These are phyloP conservation scores for Thymelicus sylvestris DNA, from an alignment of 2,888 invertebrate genomes.

Conservation along the genomic window DNA sequence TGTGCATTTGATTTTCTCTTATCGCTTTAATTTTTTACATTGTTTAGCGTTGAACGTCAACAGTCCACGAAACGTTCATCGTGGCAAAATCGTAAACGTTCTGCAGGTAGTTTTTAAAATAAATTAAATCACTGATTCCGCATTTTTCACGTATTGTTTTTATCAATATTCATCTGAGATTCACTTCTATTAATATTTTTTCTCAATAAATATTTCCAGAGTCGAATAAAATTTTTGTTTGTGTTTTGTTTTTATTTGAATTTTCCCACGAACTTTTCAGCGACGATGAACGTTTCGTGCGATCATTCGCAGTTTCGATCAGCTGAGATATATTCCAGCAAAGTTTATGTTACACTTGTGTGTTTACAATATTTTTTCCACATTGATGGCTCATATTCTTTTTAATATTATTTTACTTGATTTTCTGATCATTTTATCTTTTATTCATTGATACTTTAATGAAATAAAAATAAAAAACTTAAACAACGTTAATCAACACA, in stretches of 20 bases:
- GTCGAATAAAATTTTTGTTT: not conserved
- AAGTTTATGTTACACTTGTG: constrained; percentile 25
- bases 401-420: not conserved
- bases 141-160: not conserved
- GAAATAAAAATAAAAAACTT: constrained; percentile 20
- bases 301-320: constrained; percentile 56
- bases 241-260: not conserved
- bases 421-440: not conserved
- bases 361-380: constrained; percentile 15
- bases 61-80: constrained; percentile 72
- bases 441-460: not conserved
- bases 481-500: constrained; percentile 43
- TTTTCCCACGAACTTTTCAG: constrained; percentile 38
- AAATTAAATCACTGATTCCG: not conserved
- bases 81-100: constrained; percentile 47
- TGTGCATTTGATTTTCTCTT: constrained; percentile 54
- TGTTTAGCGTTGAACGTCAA: constrained; percentile 63
- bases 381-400: constrained; percentile 4
- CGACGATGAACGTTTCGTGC: constrained; percentile 63
- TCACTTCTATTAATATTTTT: not conserved
- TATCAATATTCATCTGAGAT: not conserved
- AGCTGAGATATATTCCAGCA: constrained; percentile 53
- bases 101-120: constrained; percentile 22
- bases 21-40: constrained; percentile 51
- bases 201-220: not conserved